Evolutionary conservation across 1,140 invertebrate species (phyloP), one percentile per base, ranked within the genome.

Genomic region (Polyergus mexicanus): DNA sequence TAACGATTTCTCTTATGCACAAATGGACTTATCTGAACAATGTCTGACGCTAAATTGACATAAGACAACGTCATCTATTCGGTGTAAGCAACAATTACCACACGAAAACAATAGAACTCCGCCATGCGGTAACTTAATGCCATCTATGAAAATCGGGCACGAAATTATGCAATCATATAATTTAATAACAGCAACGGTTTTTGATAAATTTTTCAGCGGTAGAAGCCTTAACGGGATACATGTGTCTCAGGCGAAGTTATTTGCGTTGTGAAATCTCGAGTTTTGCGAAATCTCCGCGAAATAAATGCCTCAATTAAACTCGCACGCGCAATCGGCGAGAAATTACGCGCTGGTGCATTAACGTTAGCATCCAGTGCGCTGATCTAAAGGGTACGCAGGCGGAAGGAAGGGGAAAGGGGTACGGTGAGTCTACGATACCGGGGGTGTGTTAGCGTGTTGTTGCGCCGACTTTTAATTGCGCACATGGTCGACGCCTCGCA

Each of bases 401-500:
- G 11, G 6, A 80, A 54, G 28, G 25, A 22, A 1, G 47, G 25
- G 35, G 19, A 4, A 78, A 54, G 35, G 35, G 32, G 32, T 3
- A 28, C 58, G 19, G 22, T 11, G 86, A 68, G 68, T 58, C 41
- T 41, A 13, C 1, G 35, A 35, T 3, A 32, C 25, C 62, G 16
- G 38, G 7, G 35, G 35, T n/a, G 35, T n/a, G 47, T 38, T 35
- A 2, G 19, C 32, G 32, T 35, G 32, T 16, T 74, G 63, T 68
- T 19, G 47, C 7, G 56, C 54, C 22, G 74, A 78, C 51, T 81
- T 87, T 87, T 87, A 89, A 90, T 87, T 87, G 75, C 85, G 44
- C 86, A 89, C 87, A 90, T 84, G 89, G 86, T 83, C 86, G 78
- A 78, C 74, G 89, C 86, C 84, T 35, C 68, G 85, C 72, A 80